Evolutionary conservation across 2,797 vertebrate species (phyloP).

Genomic region (Todus mexicanus): DNA sequence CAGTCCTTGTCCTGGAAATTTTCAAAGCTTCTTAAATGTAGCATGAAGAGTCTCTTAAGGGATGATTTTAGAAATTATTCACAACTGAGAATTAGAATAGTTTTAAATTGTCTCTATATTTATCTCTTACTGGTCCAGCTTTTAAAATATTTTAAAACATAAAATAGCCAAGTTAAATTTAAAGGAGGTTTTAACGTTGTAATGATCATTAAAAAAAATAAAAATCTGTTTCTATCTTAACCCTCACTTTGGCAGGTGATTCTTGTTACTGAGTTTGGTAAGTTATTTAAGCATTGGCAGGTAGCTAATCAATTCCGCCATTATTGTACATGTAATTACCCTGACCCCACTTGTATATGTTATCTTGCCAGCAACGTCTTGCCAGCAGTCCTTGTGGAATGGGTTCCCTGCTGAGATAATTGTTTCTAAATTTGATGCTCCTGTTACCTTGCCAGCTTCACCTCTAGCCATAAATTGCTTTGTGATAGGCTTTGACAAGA

Average conservation of each 20-base stretch:
- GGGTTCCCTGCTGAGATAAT: not conserved
- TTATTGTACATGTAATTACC: not conserved
- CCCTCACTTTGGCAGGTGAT: not conserved
- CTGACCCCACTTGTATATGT: not conserved
- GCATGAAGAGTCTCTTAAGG: not conserved
- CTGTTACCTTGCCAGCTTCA: not conserved
- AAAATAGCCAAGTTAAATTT: not conserved
- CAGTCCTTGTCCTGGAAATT: not conserved
- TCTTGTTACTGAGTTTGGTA: not conserved
- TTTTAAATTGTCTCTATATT: not conserved
- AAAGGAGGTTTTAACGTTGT: not conserved
- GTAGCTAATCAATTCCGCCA: not conserved
- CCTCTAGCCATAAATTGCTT: not conserved
- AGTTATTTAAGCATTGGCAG: not conserved
- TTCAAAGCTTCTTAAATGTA: not conserved
- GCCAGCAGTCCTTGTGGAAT: not conserved
- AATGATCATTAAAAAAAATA: not conserved
- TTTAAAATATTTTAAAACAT: not conserved
- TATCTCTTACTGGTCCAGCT: not conserved
- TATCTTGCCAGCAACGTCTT: not conserved
- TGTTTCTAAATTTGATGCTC: conserved; percentile 3
- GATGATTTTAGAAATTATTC: not conserved
- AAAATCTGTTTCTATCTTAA: not conserved
- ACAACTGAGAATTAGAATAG: not conserved
- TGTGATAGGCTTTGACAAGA: not conserved